Evolutionary conservation across 2,797 vertebrate species (phyloP), one percentile per base, ranked within the genome.

Genomic region (Sciurus carolinensis): DNA sequence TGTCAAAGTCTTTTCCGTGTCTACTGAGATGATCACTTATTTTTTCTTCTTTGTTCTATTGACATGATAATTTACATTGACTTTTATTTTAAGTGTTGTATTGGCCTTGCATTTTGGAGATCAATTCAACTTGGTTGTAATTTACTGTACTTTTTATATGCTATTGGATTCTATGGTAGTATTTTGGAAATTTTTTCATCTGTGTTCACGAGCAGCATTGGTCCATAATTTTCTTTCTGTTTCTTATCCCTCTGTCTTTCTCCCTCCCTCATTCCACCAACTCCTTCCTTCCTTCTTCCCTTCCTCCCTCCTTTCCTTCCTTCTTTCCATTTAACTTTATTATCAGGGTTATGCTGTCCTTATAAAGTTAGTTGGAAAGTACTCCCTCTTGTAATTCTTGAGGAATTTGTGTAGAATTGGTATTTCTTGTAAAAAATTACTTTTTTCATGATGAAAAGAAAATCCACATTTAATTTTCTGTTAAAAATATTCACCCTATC

Each of bases 401-500:
- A 79, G 50, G 39, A 94, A 57, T 50, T 82, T 81, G 5, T 81
- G 7, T 77, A 69, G 33, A 87, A 44, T 80, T 80, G 28, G 1
- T 67, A 42, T 66, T 91, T 85, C 28, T 69, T 69, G 28, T 20
- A 73, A 85, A 66, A 24, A 84, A 77, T 76, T 84, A 42, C 50
- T 42, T 86, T 86, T 39, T 91, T 93, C 15, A 57, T n/a, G 18
- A 79, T 67, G 7, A 59, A 87, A 85, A 62, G 36, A 84, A 88
- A 69, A 71, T 62, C 1, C 62, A 96, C 83, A 44, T 71, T 81
- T 75, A 54, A 54, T 84, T 44, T 4, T 66, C 72, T 83, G n/a
- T 54, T 83, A 79, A 87, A 62, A 67, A 12, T 81, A 39, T 72
- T 91, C 5, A 85, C 24, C 54, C 33, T 81, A 76, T 24, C 57